Evolutionary conservation across 2,113 vertebrate species (phyloP).

Genomic region (Paradoxurus hermaphroditus): DNA sequence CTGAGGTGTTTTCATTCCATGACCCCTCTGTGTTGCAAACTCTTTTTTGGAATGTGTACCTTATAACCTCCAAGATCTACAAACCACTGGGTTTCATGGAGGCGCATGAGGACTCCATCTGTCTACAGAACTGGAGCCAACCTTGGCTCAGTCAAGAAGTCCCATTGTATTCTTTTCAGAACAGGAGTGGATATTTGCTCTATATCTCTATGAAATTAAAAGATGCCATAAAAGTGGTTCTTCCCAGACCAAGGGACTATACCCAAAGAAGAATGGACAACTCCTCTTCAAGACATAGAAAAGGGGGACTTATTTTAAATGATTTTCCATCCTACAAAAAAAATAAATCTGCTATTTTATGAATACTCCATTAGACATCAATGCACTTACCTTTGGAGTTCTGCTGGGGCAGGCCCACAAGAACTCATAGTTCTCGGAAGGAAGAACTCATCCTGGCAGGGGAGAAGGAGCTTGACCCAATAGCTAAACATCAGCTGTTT

Average conservation of each 20-base stretch:
- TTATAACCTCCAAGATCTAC: not conserved
- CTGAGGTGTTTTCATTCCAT: not conserved
- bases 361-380: not conserved
- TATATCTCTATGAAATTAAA: not conserved
- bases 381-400: not conserved
- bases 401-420: not conserved
- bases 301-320: not conserved
- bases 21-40: not conserved
- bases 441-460: not conserved
- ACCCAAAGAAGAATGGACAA: not conserved
- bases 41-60: not conserved
- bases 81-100: not conserved
- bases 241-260: not conserved
- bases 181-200: not conserved
- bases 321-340: not conserved
- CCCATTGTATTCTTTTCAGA: not conserved
- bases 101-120: not conserved
- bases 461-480: not conserved
- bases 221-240: not conserved
- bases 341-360: not conserved
- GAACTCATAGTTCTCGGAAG: not conserved
- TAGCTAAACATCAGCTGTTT: not conserved
- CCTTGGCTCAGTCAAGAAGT: not conserved
- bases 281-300: not conserved
- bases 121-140: not conserved